Percentiles rank a stretch among this genome's conserved stretches.
These are phyloP conservation scores for Pristionchus mayeri DNA, from an alignment of 2,888 invertebrate genomes.

Conservation along the genomic window DNA sequence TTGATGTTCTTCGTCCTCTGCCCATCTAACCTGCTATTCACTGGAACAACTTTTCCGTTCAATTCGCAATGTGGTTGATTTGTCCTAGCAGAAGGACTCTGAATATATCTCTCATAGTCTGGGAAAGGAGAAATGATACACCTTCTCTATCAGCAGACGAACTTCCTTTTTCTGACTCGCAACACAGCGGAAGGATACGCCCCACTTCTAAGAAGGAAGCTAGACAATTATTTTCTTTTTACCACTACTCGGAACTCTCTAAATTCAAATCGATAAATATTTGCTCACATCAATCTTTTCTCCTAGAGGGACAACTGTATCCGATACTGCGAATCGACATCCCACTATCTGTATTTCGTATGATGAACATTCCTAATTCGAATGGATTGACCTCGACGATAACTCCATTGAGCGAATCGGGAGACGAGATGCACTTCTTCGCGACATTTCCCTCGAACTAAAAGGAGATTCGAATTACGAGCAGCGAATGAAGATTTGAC, in stretches of 20 bases:
- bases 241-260: background rate
- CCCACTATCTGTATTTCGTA: background rate
- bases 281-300: background rate
- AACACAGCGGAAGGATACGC: background rate
- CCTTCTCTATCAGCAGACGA: background rate
- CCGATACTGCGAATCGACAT: background rate
- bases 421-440: background rate
- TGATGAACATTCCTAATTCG: background rate
- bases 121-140: too few relatives aligned
- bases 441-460: constrained; percentile 23
- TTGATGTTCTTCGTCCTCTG: background rate
- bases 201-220: background rate
- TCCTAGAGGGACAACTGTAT: background rate
- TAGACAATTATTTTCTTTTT: background rate
- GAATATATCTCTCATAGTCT: background rate
- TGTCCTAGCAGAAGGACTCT: background rate
- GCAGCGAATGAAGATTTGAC: too few relatives aligned
- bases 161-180: background rate
- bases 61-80: background rate
- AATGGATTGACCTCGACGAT: background rate
- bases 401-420: background rate
- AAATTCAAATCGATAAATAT: background rate
- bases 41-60: background rate
- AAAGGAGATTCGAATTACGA: too few relatives aligned
- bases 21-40: background rate